Evolutionary conservation across 2,888 invertebrate species (phyloP).

Genomic region (Leptinotarsa tumamoca): DNA sequence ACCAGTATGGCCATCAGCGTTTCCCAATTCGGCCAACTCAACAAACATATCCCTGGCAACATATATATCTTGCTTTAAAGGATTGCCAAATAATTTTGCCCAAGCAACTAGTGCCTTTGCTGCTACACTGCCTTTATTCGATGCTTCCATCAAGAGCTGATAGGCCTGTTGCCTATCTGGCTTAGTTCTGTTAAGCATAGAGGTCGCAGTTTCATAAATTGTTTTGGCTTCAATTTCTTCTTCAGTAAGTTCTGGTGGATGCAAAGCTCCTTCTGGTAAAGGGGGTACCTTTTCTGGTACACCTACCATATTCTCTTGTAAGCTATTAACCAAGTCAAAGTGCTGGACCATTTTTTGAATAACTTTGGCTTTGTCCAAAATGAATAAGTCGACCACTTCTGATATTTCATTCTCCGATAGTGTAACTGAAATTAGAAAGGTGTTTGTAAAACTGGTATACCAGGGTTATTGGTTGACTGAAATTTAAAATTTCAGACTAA

Average conservation of each 20-base stretch:
- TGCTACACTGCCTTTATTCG: conserved; percentile 82
- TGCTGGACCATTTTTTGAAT: conserved; percentile 68
- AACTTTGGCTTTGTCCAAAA: conserved; percentile 62
- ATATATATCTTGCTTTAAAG: conserved; percentile 80
- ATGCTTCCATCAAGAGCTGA: conserved; percentile 81
- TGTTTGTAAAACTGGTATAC: too few relatives aligned
- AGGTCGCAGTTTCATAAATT: conserved; percentile 79
- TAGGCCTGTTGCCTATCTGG: conserved; percentile 82
- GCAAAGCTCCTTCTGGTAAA: conserved; percentile 66
- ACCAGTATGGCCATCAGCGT: conserved; percentile 90
- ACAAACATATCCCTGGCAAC: conserved; percentile 83
- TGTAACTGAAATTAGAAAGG: conserved; percentile 26
- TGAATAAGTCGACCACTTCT: conserved; percentile 60
- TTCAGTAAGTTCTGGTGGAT: conserved; percentile 69
- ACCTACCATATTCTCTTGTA: conserved; percentile 62
- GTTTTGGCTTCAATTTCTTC: conserved; percentile 81
- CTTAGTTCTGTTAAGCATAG: conserved; percentile 77
- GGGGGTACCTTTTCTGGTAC: conserved; percentile 70
- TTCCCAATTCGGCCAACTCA: conserved; percentile 79
- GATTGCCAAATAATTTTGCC: conserved; percentile 88
- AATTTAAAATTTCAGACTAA: not conserved
- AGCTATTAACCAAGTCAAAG: conserved; percentile 55
- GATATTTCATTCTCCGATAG: conserved; percentile 47
- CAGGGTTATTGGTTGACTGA: not conserved
- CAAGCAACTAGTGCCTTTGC: conserved; percentile 90